Conservation (phyloP, 2,797 vertebrate genomes). For the Fratercula arctica region DNA sequence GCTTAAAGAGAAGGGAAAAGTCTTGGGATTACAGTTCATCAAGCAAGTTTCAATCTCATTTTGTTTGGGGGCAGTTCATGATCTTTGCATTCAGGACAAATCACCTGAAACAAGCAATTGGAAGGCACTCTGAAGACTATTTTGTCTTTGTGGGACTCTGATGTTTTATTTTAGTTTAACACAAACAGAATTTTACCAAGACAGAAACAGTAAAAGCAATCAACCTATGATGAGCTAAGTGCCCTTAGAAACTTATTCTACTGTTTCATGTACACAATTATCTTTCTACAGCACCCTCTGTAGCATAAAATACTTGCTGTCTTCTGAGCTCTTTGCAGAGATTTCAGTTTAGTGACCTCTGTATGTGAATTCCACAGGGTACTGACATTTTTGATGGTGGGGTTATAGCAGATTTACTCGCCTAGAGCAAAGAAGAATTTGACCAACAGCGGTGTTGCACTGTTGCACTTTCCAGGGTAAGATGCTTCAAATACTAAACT, state of each 20-base stretch:
- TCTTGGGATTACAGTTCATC: background rate
- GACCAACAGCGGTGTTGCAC: background rate
- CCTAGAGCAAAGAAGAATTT: background rate
- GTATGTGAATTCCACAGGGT: background rate
- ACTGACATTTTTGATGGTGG: background rate
- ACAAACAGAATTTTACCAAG: background rate
- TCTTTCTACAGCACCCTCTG: background rate
- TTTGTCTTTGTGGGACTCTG: background rate
- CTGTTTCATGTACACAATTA: background rate
- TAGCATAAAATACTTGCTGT: background rate
- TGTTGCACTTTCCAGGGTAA: background rate
- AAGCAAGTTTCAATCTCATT: background rate
- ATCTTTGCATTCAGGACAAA: background rate
- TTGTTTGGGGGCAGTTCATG: background rate
- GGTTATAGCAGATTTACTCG: background rate
- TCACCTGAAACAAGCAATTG: background rate
- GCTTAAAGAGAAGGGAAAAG: background rate
- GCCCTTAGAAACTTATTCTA: background rate
- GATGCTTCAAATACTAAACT: background rate
- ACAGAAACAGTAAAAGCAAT: background rate
- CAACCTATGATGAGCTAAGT: background rate
- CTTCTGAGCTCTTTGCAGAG: background rate
- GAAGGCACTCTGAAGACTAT: background rate
- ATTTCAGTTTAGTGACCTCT: background rate
- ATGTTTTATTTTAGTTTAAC: background rate